Base-by-base conservation (phyloP, 64 coral and sea anemone species). In the Montipora sp. region DNA sequence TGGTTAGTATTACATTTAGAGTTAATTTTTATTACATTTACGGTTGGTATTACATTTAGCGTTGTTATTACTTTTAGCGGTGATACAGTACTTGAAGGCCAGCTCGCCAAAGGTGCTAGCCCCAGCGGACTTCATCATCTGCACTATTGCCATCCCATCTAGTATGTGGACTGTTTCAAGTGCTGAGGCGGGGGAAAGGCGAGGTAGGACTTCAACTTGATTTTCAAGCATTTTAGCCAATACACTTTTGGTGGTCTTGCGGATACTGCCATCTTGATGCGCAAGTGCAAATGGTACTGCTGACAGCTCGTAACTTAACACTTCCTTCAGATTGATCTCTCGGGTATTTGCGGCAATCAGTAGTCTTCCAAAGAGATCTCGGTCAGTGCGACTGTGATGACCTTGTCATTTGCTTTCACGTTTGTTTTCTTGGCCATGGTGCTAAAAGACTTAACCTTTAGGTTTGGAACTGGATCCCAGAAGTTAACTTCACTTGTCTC, bases 291-390 rank as follows among this genome's bases (percentile, higher is more conserved):
- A 94, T 78, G 87, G 87, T 9, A 94, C 76, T 84, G 80, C 18
- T 15, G 87, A 94, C 18, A 94, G 88, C 65, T 94, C 93, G 50
- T 90, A 90, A 16, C 68, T 48, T n/a, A 90, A 55, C 45, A 94
- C 93, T 55, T 90, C 93, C 78, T 23, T 94, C 6, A 90, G 72
- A 3, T 24, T 24, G 24, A 24, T 24, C 24, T 24, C 24, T 24
- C 24, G 24, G 24, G 24, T 24, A 24, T 24, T 24, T 24, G 24
- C 24, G 24, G 24, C 24, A 24, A 24, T 24, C 24, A 24, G 24
- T 24, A 88, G 85, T 12, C 85, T 75, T 3, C 85, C 85, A 75
- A 70, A 74, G 24, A 73, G 47, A 45, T 85, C 60, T 72, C 58
- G 0, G 7, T 85, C 82, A 8, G 60, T 1, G 24, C 77, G 59